Conservation (phyloP, 2,113 vertebrate species). For the Dryoscopus gambensis region DNA sequence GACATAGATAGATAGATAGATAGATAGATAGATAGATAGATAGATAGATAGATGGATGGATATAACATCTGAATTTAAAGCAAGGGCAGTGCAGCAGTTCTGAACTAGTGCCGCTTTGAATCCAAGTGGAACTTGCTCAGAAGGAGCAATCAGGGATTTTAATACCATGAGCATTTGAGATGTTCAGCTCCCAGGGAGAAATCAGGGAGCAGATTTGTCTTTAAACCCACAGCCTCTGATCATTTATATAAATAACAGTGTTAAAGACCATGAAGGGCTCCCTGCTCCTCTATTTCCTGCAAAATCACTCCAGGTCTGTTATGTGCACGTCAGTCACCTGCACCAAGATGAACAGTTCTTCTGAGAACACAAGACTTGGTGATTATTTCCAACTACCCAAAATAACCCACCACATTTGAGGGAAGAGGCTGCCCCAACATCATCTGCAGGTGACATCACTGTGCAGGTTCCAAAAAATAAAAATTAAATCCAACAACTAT, state of each 20-base stretch:
- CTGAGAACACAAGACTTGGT: neutral
- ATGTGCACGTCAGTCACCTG: neutral
- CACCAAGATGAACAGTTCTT: neutral
- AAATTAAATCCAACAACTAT: neutral
- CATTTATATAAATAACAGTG: neutral
- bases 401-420: neutral
- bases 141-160: neutral
- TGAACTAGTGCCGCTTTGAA: neutral
- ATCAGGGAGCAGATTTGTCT: neutral
- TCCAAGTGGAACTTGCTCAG: neutral
- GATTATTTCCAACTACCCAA: neutral
- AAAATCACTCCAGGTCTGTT: neutral
- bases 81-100: neutral
- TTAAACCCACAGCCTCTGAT: neutral
- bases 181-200: neutral
- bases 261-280: neutral
- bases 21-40: neutral
- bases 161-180: neutral
- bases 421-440: neutral
- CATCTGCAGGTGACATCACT: neutral
- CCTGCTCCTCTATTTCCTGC: neutral
- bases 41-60: neutral
- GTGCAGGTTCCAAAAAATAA: neutral
- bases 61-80: neutral
- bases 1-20: too few species aligned